phyloP scores from a whole-genome alignment of 2,797 vertebrate genomes.

The Sebastes nivosus region DNA sequence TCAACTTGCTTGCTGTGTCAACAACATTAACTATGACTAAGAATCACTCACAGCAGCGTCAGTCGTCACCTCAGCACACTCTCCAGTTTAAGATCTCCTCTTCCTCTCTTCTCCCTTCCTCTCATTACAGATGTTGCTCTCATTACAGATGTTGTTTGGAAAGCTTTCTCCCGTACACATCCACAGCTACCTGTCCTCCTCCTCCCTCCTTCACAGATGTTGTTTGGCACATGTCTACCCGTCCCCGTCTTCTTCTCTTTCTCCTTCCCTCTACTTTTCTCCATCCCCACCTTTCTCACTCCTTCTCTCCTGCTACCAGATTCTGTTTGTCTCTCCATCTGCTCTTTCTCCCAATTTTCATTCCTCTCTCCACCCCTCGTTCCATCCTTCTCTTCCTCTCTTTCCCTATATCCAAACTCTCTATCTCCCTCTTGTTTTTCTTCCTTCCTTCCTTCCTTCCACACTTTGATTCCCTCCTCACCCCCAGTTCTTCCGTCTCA shows the following conservation, averaged over 20 bases:
- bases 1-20: conserved; percentile 23
- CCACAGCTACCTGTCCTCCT: conserved; percentile 10
- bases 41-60: conserved; percentile 13
- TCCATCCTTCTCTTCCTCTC: not conserved
- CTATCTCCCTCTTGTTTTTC: conserved; percentile 48
- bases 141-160: conserved; percentile 66
- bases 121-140: conserved; percentile 53
- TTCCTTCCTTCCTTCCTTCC: not conserved
- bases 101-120: conserved; percentile 4
- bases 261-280: not conserved
- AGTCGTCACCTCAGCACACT: conserved; percentile 10
- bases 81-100: conserved; percentile 8
- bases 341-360: not conserved
- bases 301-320: not conserved
- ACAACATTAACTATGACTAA: conserved; percentile 23
- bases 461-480: not conserved
- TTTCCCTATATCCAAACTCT: conserved; percentile 2
- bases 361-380: not conserved
- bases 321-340: conserved; percentile 40
- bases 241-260: conserved; percentile 4
- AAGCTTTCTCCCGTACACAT: conserved; percentile 41
- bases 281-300: not conserved
- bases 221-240: conserved; percentile 60
- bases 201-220: conserved; percentile 63
- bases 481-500: not conserved